A percentile compares a stretch with the other conserved stretches of the same genome.
These are phyloP conservation scores for Chascanopsetta lugubris DNA, from an alignment of 2,113 vertebrate species.

Conservation along the genomic window DNA sequence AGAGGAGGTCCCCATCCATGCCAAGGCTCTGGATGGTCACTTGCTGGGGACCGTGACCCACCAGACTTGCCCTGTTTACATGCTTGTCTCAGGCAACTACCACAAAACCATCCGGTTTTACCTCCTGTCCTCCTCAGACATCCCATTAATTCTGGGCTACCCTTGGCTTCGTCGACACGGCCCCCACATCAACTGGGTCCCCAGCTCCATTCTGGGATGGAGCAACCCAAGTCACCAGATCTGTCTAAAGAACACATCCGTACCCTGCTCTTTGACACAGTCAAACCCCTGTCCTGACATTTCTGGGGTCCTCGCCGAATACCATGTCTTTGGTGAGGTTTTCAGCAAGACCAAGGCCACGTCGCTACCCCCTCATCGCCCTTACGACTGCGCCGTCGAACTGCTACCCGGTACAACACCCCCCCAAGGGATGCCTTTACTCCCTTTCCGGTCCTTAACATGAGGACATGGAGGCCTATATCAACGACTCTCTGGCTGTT, in stretches of 20 bases:
- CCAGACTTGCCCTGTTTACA: background rate
- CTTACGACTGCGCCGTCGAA: too few species aligned
- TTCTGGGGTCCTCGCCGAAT: background rate
- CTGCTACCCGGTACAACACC: background rate
- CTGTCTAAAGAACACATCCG: background rate
- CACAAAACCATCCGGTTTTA: background rate
- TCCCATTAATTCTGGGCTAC: background rate
- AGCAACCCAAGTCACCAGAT: background rate
- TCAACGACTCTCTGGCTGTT: background rate
- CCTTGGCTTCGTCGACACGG: background rate
- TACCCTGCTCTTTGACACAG: background rate
- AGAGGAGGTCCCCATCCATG: background rate
- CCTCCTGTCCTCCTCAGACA: background rate
- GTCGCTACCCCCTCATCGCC: background rate
- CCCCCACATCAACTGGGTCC: too few species aligned
- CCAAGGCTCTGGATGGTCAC: background rate
- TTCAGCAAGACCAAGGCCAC: background rate
- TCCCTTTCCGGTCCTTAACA: background rate
- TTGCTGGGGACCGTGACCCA: background rate
- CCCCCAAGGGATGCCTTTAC: background rate
- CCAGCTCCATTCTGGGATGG: too few species aligned
- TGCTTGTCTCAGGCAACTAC: background rate
- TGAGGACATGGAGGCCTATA: background rate
- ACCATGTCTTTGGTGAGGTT: background rate
- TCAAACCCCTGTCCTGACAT: background rate